phyloP scores from a whole-genome alignment of 1,140 invertebrate genomes.

The Diachasma alloeum region DNA sequence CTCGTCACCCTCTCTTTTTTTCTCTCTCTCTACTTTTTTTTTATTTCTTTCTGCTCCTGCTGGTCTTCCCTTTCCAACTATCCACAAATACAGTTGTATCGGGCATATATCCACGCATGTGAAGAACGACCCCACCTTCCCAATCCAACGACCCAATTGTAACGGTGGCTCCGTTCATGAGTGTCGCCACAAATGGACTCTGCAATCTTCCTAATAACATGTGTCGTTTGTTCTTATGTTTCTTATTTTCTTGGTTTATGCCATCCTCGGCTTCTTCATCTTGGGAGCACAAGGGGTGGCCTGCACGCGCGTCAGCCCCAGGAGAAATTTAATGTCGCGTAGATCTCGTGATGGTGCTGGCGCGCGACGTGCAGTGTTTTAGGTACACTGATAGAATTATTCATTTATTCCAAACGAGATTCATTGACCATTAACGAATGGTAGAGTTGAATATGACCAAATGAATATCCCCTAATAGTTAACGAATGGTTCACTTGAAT shows the following conservation, averaged over 20 bases:
- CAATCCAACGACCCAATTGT: constrained; percentile 51
- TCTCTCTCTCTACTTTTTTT: constrained; percentile 33
- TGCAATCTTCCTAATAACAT: constrained; percentile 58
- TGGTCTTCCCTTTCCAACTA: constrained; percentile 33
- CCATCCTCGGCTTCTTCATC: background rate
- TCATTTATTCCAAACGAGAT: too few species aligned
- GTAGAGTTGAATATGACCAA: too few species aligned
- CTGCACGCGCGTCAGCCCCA: background rate
- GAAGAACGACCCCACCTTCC: constrained; percentile 19
- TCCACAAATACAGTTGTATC: constrained; percentile 2
- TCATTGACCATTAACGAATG: too few species aligned
- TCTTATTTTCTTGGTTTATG: background rate
- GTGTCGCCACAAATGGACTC: constrained; percentile 49
- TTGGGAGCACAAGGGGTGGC: background rate
- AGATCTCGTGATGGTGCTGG: too few species aligned
- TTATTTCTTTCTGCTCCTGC: constrained; percentile 16
- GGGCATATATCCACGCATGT: background rate
- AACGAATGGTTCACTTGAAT: too few species aligned
- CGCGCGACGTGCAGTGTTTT: too few species aligned
- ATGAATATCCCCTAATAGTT: too few species aligned
- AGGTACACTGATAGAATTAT: too few species aligned
- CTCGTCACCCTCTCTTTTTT: constrained; percentile 39
- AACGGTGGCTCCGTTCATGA: constrained; percentile 26
- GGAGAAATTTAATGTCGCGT: too few species aligned
- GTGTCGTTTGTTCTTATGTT: constrained; percentile 9